Conservation (phyloP, 2,888 invertebrate species). For the Macaria notata region DNA sequence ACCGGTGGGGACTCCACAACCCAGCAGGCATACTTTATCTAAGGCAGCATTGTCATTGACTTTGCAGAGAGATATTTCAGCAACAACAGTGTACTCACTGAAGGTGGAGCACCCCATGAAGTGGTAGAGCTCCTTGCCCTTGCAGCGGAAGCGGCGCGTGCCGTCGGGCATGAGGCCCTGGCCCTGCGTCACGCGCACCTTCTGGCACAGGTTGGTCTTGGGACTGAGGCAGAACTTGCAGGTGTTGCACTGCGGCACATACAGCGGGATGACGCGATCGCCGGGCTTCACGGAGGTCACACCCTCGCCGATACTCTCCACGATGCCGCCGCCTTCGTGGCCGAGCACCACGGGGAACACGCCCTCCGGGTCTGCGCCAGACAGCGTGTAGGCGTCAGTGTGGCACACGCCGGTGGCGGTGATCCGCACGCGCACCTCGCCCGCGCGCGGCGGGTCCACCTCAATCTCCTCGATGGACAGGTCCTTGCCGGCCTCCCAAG, state of each 20-base stretch:
- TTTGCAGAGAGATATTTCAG: conserved; percentile 97
- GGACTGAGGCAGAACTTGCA: conserved; percentile 98
- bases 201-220: conserved; percentile 98
- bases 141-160: conserved; percentile 91
- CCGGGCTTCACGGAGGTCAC: conserved; percentile 93
- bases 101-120: conserved; percentile 99
- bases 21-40: conserved; percentile 94
- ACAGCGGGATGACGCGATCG: conserved; percentile 98
- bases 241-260: conserved; percentile 97
- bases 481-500: conserved; percentile 96
- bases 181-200: conserved; percentile 93
- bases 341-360: conserved; percentile 96
- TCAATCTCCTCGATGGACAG: conserved; percentile 94
- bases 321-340: conserved; percentile 97
- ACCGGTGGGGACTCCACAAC: conserved; percentile 97
- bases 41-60: conserved; percentile 91
- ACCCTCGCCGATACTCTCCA: conserved; percentile 97
- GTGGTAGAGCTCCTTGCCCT: conserved; percentile 88
- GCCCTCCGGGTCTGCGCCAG: conserved; percentile 95
- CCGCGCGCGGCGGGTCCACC: conserved; percentile 96
- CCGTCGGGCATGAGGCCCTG: conserved; percentile 96
- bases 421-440: conserved; percentile 94
- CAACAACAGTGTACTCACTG: conserved; percentile 96
- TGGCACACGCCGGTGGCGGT: conserved; percentile 93
- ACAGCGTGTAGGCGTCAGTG: conserved; percentile 95